Base-by-base conservation (phyloP, 1,140 invertebrate genomes). In the Aleiodes sp. region DNA sequence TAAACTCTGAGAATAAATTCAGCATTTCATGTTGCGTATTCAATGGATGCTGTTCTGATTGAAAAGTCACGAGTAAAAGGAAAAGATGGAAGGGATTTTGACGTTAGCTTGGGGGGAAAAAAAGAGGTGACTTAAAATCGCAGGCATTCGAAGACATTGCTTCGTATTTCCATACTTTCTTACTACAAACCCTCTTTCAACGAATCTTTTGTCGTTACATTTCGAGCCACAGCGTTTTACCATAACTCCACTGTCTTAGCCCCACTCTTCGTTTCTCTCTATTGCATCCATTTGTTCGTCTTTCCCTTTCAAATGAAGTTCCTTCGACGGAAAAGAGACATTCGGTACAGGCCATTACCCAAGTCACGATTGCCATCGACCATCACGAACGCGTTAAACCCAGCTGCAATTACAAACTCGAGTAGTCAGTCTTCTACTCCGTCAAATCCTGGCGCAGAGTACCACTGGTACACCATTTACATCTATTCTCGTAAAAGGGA, bases 401-500 rank as follows among this genome's bases (percentile, higher is more conserved):
- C 80, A n/a, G 76, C 76, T 80, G 82, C 81, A 84, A 84, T 84
- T 83, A 84, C 82, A 82, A 84, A 82, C 79, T 83, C 77, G 70
- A 76, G 76, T 77, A 78, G 81, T 78, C 72, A 43, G 39, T 43
- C 39, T 43, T 43, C 39, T 43, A 43, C 39, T 43, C n/a, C 14
- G 39, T 43, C 19, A 16, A 43, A 43, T 43, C 39, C 39, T 43
- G 6, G n/a, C 39, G 14, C 39, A n/a, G n/a, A n/a, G 1, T 43
- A 16, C n/a, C n/a, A 43, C 12, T 2, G 12, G 7, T 16, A 39
- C 14, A 7, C 1, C 10, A 6, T 43, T 43, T 43, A 43, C 39
- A 43, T 43, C n/a, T 43, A 43, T 43, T 43, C 39, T 43, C 39
- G 39, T 43, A 43, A 43, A 43, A 43, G 39, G 14, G 39, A 43